Evolutionary conservation across 2,888 invertebrate genomes (phyloP).

Genomic region (Harpalus rubripes): DNA sequence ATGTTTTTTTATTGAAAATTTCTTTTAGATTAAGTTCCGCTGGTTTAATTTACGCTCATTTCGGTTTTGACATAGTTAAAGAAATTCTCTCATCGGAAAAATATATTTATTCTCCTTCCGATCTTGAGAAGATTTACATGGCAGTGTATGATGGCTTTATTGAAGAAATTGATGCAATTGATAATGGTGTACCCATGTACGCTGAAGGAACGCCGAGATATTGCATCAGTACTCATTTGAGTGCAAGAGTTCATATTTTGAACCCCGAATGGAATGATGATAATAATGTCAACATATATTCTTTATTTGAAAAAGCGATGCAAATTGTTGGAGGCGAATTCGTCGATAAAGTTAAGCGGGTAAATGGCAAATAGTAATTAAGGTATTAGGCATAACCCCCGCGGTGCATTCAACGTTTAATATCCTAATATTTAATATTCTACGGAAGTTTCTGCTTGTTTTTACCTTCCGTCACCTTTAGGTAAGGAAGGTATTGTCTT

Average conservation of each 20-base stretch:
- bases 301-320: slow-evolving; percentile 89
- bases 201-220: slow-evolving; percentile 86
- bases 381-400: too few species aligned
- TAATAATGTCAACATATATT: slow-evolving; percentile 76
- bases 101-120: slow-evolving; percentile 77
- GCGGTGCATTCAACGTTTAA: too few species aligned
- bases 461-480: too few species aligned
- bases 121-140: slow-evolving; percentile 81
- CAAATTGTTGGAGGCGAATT: slow-evolving; percentile 90
- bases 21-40: slow-evolving; percentile 93
- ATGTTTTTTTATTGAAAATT: slow-evolving; percentile 1
- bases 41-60: slow-evolving; percentile 94
- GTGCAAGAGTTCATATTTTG: slow-evolving; percentile 86
- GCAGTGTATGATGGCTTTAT: slow-evolving; percentile 92
- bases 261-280: slow-evolving; percentile 91
- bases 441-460: too few species aligned
- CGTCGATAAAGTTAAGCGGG: slow-evolving; percentile 80
- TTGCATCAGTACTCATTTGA: slow-evolving; percentile 88
- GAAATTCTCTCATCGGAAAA: slow-evolving; percentile 78
- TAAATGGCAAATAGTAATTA: too few species aligned
- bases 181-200: slow-evolving; percentile 94
- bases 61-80: slow-evolving; percentile 89
- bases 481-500: too few species aligned
- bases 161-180: slow-evolving; percentile 96
- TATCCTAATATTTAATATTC: too few species aligned